Base-by-base conservation (phyloP, 2,888 invertebrate species). In the Mesochorus sp. region DNA sequence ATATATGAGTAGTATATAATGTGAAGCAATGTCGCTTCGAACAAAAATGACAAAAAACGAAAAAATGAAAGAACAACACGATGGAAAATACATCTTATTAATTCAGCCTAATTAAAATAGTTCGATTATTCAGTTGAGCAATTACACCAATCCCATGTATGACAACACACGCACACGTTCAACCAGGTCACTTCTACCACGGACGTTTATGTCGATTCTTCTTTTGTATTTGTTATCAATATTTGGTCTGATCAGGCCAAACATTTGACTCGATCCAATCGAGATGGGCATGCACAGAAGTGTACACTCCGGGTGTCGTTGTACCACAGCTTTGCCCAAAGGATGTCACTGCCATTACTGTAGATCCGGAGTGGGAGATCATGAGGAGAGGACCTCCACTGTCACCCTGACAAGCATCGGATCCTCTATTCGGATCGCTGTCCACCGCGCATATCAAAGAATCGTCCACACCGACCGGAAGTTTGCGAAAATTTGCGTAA, bases 251-350 rank as follows among this genome's bases (percentile, higher is more conserved):
- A 3, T 80, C 79, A 3, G 85, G 83, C 90, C 89, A 90, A 2
- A 89, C 88, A 0, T 83, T 73, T 1, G 81, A 64, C 57, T 90
- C 90, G 67, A 91, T 90, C 90, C 90, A 91, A 34, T 88, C 85
- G 26, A 91, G 61, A 26, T 86, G 88, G 3, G 80, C 24, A 14
- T 82, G 80, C 0, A 91, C 85, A 5, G 87, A 85, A 2, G 85
- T 89, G 62, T 90, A 91, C 10, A 89, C 82, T 0, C 84, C 87
- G 0, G 90, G 90, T 1, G 71, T 17, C 0, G 81, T 1, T 2
- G 81, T 79, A 0, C 90, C 89, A 61, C 90, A 91, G 37, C 55
- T 70, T 62, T 85, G 84, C 0, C 90, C 90, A 5, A 89, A 88
- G 0, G 90, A 84, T 1, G 88, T 88, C 4, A 91, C 72, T 14